phyloP scores from a whole-genome alignment of 2,113 vertebrate species.

The Camelus bactrianus region DNA sequence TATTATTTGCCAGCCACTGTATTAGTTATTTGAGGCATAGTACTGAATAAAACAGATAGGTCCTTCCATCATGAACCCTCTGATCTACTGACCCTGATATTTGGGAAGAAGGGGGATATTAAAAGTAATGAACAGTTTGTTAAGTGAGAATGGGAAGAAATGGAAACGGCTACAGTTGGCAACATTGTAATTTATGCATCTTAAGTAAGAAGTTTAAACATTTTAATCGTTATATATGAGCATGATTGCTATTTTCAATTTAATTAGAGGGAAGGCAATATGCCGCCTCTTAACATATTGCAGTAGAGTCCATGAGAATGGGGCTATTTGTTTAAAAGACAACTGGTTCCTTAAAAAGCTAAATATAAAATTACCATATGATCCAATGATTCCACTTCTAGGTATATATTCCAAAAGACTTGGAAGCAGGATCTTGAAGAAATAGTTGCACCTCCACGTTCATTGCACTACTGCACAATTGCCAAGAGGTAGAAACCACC shows the following conservation, averaged over 20 bases:
- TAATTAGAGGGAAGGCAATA: constrained; percentile 73
- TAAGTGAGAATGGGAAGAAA: constrained; percentile 58
- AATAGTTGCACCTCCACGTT: background rate
- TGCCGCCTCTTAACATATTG: constrained; percentile 60
- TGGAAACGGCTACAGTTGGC: constrained; percentile 52
- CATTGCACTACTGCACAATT: background rate
- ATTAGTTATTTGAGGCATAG: background rate
- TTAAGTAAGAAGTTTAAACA: constrained; percentile 69
- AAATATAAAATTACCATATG: constrained; percentile 64
- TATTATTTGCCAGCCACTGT: background rate
- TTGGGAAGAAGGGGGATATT: background rate
- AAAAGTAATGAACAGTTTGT: constrained; percentile 58
- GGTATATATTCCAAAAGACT: constrained; percentile 11
- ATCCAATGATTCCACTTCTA: constrained; percentile 20
- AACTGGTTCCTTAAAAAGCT: constrained; percentile 50
- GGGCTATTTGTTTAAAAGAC: constrained; percentile 65
- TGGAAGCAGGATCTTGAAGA: background rate
- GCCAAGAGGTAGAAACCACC: background rate
- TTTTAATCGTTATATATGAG: constrained; percentile 69
- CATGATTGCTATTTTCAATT: constrained; percentile 70
- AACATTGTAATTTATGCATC: constrained; percentile 63
- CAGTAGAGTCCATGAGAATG: constrained; percentile 37
- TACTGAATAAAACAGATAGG: background rate
- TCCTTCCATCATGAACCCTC: background rate
- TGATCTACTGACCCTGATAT: constrained; percentile 31